phyloP scores from a whole-genome alignment of 2,113 vertebrate species.

The Pelodiscus sinensis region DNA sequence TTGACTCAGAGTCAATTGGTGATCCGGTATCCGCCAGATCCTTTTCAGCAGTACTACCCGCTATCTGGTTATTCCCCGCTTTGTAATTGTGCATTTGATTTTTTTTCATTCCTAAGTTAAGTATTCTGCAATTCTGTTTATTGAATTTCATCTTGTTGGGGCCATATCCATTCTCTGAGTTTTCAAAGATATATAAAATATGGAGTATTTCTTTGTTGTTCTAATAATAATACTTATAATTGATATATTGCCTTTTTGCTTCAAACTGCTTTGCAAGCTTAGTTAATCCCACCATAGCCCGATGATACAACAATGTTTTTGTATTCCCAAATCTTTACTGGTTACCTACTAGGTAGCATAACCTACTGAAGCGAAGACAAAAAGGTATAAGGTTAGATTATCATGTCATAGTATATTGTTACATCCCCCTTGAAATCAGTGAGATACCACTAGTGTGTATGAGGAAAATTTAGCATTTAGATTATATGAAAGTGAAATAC shows the following conservation, averaged over 20 bases:
- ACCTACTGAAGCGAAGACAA: not conserved
- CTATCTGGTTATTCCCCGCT: not conserved
- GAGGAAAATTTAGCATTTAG: slow-evolving; percentile 31
- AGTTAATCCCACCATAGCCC: not conserved
- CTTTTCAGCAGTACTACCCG: not conserved
- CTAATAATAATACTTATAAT: not conserved
- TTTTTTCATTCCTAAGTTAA: not conserved
- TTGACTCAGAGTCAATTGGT: not conserved
- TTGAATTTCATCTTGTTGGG: not conserved
- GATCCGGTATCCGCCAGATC: not conserved
- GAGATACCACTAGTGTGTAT: not conserved
- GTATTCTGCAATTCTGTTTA: not conserved
- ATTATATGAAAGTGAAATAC: slow-evolving; percentile 5
- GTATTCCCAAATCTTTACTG: not conserved
- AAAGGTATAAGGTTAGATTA: not conserved
- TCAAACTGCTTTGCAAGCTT: slow-evolving; percentile 3
- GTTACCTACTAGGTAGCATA: not conserved
- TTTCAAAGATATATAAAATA: not conserved
- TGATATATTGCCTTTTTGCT: not conserved
- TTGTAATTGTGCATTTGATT: not conserved
- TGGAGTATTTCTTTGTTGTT: not conserved
- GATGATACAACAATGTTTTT: not conserved
- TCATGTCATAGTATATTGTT: not conserved
- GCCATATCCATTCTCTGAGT: too few relatives aligned
- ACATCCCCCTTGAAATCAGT: slow-evolving; percentile 3